Base-by-base conservation (phyloP, 2,113 vertebrate species). In the Pipra filicauda region DNA sequence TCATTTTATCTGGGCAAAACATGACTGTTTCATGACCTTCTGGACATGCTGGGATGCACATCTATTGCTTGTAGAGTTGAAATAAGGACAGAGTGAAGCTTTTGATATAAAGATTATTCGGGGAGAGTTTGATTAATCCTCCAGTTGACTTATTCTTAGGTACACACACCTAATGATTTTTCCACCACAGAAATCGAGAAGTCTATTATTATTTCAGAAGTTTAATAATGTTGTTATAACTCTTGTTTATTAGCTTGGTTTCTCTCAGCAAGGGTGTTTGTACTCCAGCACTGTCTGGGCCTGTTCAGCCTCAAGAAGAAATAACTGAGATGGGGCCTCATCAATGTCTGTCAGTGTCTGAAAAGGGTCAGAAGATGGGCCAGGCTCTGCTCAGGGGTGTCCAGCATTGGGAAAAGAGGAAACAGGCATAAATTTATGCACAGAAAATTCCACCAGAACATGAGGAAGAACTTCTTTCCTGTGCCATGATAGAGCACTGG, bases 1-100 rank as follows among this genome's bases (percentile, higher is more conserved):
- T 94, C 57, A 81, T 92, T 96, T 94, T 77, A 82, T 93, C 87
- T 5, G 5, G 91, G 95, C 75, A 95, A 92, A 92, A 85, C 43
- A 72, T 1, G 30, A 27, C 44, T 91, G 61, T 75, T 84, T 59
- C 74, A 39, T 69, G 62, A 77, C 79, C 89, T 95, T 85, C 74
- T 85, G 93, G 95, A 91, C 93, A 91, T 59, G 51, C n/a, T 88
- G 70, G 12, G 51, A n/a, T 65, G 64, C 62, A 72, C 85, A 55
- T 67, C 33, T 19, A 88, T 91, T 62, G 48, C 52, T 89, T 66
- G 71, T 44, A 54, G 54, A 83, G 92, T 92, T 97, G 85, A 92
- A 95, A 72, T 66, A 89, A 95, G 85, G 95, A 91, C 74, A 86
- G 82, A 33, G 8, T 9, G 21, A 85, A 89, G 22, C n/a, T 91